Evolutionary conservation across 2,888 invertebrate species (phyloP), one percentile per base, ranked within the genome.

Genomic region (Philereme vetulata): DNA sequence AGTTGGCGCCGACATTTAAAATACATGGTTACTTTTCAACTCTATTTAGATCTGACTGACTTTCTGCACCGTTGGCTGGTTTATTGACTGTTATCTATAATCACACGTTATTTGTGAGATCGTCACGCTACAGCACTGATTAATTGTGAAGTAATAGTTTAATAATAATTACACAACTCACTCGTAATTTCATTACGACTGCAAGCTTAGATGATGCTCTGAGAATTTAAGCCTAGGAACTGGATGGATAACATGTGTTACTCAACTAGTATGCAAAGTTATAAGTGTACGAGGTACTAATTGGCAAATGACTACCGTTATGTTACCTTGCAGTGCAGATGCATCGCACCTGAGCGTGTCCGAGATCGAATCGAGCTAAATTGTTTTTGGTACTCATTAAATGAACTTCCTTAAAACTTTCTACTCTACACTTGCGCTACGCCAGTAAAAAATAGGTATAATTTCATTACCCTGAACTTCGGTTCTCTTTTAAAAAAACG

Each of bases 271-370:
- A 65, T 64, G 64, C 62, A 64, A 65, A 65, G 56, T 61, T 56
- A 50, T 50, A 57, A 49, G 51, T 56, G 46, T 36, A 64, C 45
- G 62, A 63, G 62, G 64, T 72, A 71, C 79, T 81, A 81, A 81
- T 82, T 81, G 76, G 73, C 65, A 60, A 66, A 59, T 62, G 51
- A 60, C 64, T 74, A 76, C 81, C 80, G 82, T 81, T 82, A 80
- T 59, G 38, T 50, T 57, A 54, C 51, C 53, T 47, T 50, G 62
- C 63, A 53, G 60, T 64, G 65, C 70, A 64, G 70, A 65, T 62
- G 67, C 70, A 71, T 62, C 67, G 67, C 64, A 52, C 58, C 67
- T 60, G 65, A 66, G 68, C 75, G 71, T 77, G 77, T 74, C 78
- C 74, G 76, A 75, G 62, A 72, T 76, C 65, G 62, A 70, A 61